Base-by-base conservation (phyloP, 2,113 vertebrate genomes). In the Leptobrachium ailaonicum region DNA sequence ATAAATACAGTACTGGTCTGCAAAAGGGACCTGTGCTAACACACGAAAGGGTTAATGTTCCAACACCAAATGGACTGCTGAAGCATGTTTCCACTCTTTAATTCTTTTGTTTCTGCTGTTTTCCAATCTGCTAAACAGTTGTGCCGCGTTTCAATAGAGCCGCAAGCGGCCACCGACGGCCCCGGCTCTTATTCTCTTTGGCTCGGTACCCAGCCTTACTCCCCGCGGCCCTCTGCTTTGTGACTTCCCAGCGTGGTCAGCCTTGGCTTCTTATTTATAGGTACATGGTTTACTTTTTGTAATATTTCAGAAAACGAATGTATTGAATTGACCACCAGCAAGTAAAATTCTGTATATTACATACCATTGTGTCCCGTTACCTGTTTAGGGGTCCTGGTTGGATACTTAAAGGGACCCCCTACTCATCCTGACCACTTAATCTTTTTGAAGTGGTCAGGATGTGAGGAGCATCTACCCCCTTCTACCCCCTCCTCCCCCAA, bases 191-290 rank as follows among this genome's bases (percentile, higher is more conserved):
- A 50, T 80, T 80, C 63, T 80, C 63, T 45, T 13, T 9, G 40
- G 2, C 60, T 66, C 70, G 8, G 77, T 43, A 12, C 41, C 9
- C 6, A 44, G 14, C 58, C 75, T 41, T 41, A 62, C 53, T 60
- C 78, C 78, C 78, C 42, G 64, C 20, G 71, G 78, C 71, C 63
- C 9, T 41, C 1, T 32, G 78, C 78, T 74, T 80, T 80, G 78
- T 80, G 71, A 40, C 78, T 56, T 14, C 43, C 50, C 78, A 42
- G 63, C 71, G 8, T 5, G 41, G 62, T 12, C 62, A 44, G 47
- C 53, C 71, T 68, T n/a, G 62, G n/a, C 41, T 32, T 32, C 20
- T 32, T 80, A 80, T 80, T 80, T 73, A 44, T 80, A 73, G 63
- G 32, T 56, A 44, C 70, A 20, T 62, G 62, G 78, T 50, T 45